Base-by-base conservation (phyloP, 2,888 invertebrate species). In the Diabrotica balteata region DNA sequence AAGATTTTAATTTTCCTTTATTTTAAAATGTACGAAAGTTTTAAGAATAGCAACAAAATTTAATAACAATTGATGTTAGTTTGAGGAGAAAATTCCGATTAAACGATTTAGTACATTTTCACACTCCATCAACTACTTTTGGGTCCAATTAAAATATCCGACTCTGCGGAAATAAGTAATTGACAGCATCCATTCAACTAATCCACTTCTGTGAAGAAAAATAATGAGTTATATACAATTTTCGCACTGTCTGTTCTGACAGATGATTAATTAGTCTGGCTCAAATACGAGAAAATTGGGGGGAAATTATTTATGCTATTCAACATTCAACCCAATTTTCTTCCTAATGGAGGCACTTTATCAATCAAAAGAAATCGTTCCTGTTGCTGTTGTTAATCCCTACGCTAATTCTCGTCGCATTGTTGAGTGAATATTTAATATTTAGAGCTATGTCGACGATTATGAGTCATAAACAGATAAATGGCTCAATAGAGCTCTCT, bases 301-400 rank as follows among this genome's bases (percentile, higher is more conserved):
- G 47, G 47, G 47, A 47, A 47, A 47, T 47, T 47, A 47, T 47
- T 47, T 47, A 47, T 47, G 9, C 47, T 10, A 47, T 47, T 47
- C 47, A 47, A 47, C 10, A 47, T 47, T 47, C 47, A 10, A 47
- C 47, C 47, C 47, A 10, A 9, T 9, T 47, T 47, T 47, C 47
- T 47, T 47, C 47, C 8, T 47, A 47, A 47, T 47, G 47, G 47
- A 47, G 47, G 47, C 47, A 47, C 47, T 47, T 47, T 47, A 47
- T 47, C 47, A 47, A 47, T 47, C 47, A 47, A 47, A 47, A 47
- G 47, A 47, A 47, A 47, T 47, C 47, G 47, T 7, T 47, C 47
- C 47, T 47, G 47, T 47, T 9, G 47, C 47, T 47, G 47, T 4
- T 47, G 47, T 47, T 47, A 47, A 47, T 47, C 47, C 7, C 10